Evolutionary conservation across 2,113 vertebrate species (phyloP).

Genomic region (Mustelus asterias): DNA sequence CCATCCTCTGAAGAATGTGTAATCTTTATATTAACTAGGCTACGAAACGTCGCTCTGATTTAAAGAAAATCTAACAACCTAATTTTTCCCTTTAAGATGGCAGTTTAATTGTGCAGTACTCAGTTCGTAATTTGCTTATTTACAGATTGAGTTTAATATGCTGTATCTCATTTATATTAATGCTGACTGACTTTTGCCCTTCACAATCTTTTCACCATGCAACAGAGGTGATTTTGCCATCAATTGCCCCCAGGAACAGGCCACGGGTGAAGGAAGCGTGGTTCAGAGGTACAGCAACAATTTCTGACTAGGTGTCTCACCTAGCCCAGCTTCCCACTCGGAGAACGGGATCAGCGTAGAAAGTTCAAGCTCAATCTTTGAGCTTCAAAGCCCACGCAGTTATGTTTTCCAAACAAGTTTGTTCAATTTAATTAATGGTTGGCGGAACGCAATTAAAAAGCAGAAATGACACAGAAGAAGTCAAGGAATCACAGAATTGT

Average conservation of each 20-base stretch:
- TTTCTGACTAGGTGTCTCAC: not conserved
- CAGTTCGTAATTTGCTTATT: not conserved
- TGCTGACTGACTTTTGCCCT: not conserved
- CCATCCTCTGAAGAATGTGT: not conserved
- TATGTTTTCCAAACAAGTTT: not conserved
- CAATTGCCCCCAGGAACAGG: not conserved
- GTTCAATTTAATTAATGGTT: not conserved
- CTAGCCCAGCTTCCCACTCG: not conserved
- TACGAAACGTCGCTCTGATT: not conserved
- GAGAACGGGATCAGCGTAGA: not conserved
- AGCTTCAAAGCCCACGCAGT: not conserved
- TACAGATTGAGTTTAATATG: not conserved
- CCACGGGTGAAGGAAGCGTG: not conserved
- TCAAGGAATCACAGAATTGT: not conserved
- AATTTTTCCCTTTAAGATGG: not conserved
- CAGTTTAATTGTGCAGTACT: not conserved
- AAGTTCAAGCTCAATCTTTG: not conserved
- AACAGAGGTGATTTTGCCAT: not conserved
- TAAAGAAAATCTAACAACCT: not conserved
- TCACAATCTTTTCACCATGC: not conserved
- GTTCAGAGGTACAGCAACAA: not conserved
- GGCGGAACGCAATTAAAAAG: not conserved
- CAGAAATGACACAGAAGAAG: not conserved
- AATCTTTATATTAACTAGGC: constrained; percentile 20
- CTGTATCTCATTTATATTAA: not conserved